Evolutionary conservation across 1,140 invertebrate genomes (phyloP).

Genomic region (Vanessa tameamea): DNA sequence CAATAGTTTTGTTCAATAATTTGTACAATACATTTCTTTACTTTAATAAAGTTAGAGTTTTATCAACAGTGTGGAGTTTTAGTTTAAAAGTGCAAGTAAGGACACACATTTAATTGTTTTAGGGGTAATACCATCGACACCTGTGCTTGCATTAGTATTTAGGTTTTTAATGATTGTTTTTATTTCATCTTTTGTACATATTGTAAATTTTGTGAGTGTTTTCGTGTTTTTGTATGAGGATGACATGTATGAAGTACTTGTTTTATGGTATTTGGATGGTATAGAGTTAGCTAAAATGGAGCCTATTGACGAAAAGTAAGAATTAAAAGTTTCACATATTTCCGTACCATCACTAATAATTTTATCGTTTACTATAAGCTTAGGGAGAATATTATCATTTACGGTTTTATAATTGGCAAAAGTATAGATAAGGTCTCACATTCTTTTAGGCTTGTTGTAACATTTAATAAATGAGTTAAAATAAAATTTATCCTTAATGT

Average conservation of each 20-base stretch:
- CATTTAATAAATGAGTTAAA: conserved; percentile 18
- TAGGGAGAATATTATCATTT: conserved; percentile 22
- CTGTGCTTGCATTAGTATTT: conserved; percentile 14
- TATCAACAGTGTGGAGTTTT: no score
- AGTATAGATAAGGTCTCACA: conserved; percentile 29
- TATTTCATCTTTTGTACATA: conserved; percentile 16
- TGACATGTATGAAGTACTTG: neutral
- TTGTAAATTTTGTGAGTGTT: conserved; percentile 13
- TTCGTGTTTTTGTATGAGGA: neutral
- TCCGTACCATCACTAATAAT: neutral
- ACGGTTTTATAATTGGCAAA: conserved; percentile 22
- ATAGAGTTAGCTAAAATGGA: conserved; percentile 3
- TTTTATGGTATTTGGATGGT: conserved; percentile 7
- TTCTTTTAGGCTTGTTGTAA: conserved; percentile 13
- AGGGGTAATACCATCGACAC: conserved; percentile 11
- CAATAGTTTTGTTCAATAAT: no score
- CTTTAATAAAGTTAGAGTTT: no score
- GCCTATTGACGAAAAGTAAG: conserved; percentile 15
- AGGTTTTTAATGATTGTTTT: conserved; percentile 13
- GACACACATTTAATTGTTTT: conserved; percentile 9
- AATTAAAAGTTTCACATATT: no score
- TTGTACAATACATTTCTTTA: no score
- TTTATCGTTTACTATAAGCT: conserved; percentile 20
- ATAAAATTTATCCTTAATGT: conserved; percentile 27
- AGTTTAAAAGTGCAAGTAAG: no score